phyloP scores from a whole-genome alignment of 2,888 invertebrate species.

The Cryptocephalus primarius region DNA sequence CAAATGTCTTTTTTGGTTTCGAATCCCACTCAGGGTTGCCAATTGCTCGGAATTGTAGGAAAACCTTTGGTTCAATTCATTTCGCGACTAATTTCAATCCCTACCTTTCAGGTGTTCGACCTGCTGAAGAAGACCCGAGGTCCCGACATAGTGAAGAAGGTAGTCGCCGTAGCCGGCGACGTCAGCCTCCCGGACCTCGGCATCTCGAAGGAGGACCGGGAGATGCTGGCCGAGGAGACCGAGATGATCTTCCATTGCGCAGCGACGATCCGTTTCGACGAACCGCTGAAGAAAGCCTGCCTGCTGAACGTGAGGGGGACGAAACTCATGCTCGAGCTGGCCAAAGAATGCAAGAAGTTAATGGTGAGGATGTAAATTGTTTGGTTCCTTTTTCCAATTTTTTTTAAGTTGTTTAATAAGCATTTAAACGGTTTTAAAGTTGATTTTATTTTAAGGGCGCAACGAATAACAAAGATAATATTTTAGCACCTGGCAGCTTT shows the following conservation, averaged over 20 bases:
- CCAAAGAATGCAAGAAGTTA: conserved; percentile 64
- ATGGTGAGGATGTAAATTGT: conserved; percentile 38
- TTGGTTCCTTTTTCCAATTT: neutral
- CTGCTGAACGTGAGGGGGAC: conserved; percentile 88
- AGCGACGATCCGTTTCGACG: conserved; percentile 76
- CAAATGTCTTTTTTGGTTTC: no score
- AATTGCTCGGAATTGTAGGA: no score
- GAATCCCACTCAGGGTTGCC: no score
- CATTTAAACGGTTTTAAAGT: neutral
- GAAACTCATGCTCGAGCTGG: conserved; percentile 74
- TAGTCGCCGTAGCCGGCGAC: conserved; percentile 65
- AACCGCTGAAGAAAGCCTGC: conserved; percentile 79
- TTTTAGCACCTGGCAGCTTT: no score
- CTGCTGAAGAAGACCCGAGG: conserved; percentile 54
- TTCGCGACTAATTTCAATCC: no score
- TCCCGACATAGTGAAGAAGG: conserved; percentile 50
- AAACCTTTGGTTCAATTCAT: no score
- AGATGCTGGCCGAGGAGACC: conserved; percentile 53
- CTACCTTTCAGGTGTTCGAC: conserved; percentile 59
- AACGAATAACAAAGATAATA: no score
- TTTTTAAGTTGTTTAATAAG: neutral
- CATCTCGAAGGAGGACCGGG: conserved; percentile 53
- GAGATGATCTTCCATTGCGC: conserved; percentile 79
- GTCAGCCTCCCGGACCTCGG: conserved; percentile 57
- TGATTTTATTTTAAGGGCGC: no score